Evolutionary conservation across 2,888 invertebrate species (phyloP), one percentile per base, ranked within the genome.

Genomic region (Pelosia muscerda): DNA sequence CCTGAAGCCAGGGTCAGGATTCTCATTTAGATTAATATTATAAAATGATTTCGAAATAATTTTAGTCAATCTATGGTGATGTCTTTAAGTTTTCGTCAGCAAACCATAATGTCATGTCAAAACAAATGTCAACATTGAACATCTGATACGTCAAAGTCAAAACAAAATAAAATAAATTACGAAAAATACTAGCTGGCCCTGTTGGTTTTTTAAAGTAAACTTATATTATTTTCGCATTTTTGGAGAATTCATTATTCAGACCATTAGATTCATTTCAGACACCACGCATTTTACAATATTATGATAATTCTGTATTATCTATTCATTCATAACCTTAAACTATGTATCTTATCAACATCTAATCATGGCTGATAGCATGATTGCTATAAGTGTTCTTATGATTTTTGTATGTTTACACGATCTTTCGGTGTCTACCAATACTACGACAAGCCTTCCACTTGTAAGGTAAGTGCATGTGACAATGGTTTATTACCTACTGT

Each of bases 391-490:
- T n/a, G 55, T 34, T 31, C 25, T 63, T 63, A 6, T 55, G 58
- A 53, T 34, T 53, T 65, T 53, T 31, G 26, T 55, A 28, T 61
- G 38, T 66, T 53, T 55, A 55, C 1, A 28, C 22, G 60, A 3
- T 42, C n/a, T 55, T 57, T 66, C 57, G 19, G 26, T 55, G 13
- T 26, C n/a, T 53, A 58, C n/a, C 22, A 42, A 65, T 26, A 66
- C 28, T 54, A 19, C 54, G 60, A 49, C 31, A 25, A 57, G 53
- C 57, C 54, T 38, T 68, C 42, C 15, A 55, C 60, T 62, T 28
- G 28, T 25, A 25, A 66, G 66, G 81, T 77, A 64, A 78, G 79
- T 78, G 56, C 61, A 57, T 68, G 72, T 68, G 66, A 68, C 59
- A 66, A 65, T 64, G n/a, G n/a, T n/a, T n/a, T n/a, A n/a, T n/a